Conservation (phyloP, 2,797 vertebrate genomes). For the Amblyopsis hoosieri region DNA sequence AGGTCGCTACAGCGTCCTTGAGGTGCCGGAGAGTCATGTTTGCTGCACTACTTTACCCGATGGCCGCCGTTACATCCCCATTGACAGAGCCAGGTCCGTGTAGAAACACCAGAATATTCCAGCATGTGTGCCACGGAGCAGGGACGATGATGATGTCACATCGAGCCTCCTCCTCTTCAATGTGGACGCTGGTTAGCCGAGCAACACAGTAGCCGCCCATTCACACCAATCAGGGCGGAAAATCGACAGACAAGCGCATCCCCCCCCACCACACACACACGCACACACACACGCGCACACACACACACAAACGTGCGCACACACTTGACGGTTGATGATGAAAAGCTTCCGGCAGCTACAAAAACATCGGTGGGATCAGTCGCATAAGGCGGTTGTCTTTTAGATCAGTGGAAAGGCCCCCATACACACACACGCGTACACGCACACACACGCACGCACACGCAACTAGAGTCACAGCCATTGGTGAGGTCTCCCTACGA, state of each 20-base stretch:
- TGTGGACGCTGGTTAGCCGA: conserved; percentile 71
- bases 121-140: conserved; percentile 16
- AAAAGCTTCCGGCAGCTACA: conserved; percentile 77
- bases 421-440: conserved; percentile 75
- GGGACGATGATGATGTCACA: conserved; percentile 59
- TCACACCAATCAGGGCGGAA: conserved; percentile 99
- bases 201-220: conserved; percentile 81
- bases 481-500: neutral
- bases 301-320: conserved; percentile 28
- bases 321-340: conserved; percentile 52
- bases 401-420: conserved; percentile 74
- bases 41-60: no score
- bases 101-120: no score
- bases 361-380: conserved; percentile 76
- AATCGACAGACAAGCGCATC: conserved; percentile 89
- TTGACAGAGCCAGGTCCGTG: no score
- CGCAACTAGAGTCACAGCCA: conserved; percentile 33
- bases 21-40: no score
- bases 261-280: conserved; percentile 65
- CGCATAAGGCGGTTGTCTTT: conserved; percentile 55
- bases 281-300: conserved; percentile 17
- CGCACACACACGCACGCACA: conserved; percentile 58
- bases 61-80: no score
- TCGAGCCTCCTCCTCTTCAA: conserved; percentile 30
- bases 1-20: no score